These are phyloP conservation scores for Lytechinus pictus DNA, from an alignment of 35 echinoderm and acorn worm species.

Conservation along the genomic window DNA sequence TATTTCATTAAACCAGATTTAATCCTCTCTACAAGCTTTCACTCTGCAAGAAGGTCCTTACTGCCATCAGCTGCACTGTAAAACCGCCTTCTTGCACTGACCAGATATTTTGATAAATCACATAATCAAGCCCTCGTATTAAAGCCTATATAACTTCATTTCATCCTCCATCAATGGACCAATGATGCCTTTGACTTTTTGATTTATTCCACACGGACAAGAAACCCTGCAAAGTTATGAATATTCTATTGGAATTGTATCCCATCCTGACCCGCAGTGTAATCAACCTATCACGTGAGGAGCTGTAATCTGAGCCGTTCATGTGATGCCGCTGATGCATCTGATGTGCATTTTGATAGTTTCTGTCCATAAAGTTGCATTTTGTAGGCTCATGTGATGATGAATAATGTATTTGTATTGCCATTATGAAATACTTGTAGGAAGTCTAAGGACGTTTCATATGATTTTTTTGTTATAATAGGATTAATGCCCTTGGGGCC, in stretches of 20 bases:
- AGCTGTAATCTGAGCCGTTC: background rate
- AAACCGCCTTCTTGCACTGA: no score
- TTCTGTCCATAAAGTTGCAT: background rate
- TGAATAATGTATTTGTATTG: background rate
- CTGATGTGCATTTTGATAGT: background rate
- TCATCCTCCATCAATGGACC: background rate
- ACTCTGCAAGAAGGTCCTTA: no score
- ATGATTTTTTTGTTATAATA: no score
- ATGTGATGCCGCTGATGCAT: background rate
- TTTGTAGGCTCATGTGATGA: background rate
- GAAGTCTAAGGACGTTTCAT: no score
- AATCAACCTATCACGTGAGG: background rate
- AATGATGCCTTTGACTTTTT: background rate
- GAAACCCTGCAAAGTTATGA: background rate
- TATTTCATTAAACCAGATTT: no score
- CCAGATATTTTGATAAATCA: background rate
- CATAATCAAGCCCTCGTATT: background rate
- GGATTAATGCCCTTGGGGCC: no score
- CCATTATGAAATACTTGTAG: no score
- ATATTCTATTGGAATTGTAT: background rate
- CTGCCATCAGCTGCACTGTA: no score
- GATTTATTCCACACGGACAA: background rate
- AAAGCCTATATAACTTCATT: background rate
- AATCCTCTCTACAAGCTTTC: no score
- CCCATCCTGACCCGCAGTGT: background rate